Evolutionary conservation across 1,140 invertebrate species (phyloP).

Genomic region (Drosophila ananassae): DNA sequence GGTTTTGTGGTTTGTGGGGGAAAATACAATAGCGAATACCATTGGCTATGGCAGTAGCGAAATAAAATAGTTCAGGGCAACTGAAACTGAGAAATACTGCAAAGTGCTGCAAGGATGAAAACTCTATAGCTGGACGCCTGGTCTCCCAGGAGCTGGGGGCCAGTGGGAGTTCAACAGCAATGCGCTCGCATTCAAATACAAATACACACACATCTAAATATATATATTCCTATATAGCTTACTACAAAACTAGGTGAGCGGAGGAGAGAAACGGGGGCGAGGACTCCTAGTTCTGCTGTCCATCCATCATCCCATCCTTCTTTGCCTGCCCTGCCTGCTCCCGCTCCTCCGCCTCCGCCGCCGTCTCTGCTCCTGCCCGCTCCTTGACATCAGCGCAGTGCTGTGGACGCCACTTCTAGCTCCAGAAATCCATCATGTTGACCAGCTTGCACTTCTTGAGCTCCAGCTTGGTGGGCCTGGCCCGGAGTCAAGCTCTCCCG

Average conservation of each 20-base stretch:
- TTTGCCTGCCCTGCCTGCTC: not conserved
- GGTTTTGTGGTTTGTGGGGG: slow-evolving; percentile 2
- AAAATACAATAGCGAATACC: slow-evolving; percentile 56
- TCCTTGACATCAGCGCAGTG: slow-evolving; percentile 61
- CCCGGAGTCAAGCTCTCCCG: slow-evolving; percentile 86
- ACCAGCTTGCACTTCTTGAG: slow-evolving; percentile 83
- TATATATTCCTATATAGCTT: slow-evolving; percentile 44
- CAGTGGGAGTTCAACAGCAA: slow-evolving; percentile 41
- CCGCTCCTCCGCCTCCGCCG: slow-evolving; percentile 5
- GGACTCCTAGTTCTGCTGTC: not conserved
- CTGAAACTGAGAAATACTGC: slow-evolving; percentile 62
- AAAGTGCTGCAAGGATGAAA: slow-evolving; percentile 57
- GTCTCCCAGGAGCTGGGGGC: slow-evolving; percentile 10
- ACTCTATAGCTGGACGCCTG: not conserved
- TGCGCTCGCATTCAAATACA: slow-evolving; percentile 59
- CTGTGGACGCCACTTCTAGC: slow-evolving; percentile 83
- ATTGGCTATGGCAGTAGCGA: slow-evolving; percentile 74
- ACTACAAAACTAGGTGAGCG: slow-evolving; percentile 43
- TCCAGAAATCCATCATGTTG: slow-evolving; percentile 84
- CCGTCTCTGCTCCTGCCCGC: slow-evolving; percentile 45
- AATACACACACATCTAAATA: slow-evolving; percentile 26
- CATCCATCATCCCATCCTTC: not conserved
- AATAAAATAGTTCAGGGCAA: slow-evolving; percentile 49
- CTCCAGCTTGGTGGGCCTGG: slow-evolving; percentile 81
- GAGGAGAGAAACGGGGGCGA: not conserved